phyloP scores from a whole-genome alignment of 2,888 invertebrate species.

The Ophioninae sp. region DNA sequence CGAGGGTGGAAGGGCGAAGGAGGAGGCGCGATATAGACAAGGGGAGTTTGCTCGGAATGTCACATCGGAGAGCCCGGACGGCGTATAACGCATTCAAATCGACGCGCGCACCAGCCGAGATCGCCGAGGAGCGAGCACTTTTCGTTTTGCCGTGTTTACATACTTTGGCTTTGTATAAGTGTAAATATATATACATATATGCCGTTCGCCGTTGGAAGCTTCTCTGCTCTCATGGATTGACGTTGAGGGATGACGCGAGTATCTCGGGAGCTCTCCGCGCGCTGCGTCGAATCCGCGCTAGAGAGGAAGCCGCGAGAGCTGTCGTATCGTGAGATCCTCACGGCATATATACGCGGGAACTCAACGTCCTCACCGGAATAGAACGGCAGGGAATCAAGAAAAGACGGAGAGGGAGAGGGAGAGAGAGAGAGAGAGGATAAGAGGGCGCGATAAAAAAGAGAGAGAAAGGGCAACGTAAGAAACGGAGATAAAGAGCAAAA shows the following conservation, averaged over 20 bases:
- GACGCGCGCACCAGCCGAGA: conserved; percentile 66
- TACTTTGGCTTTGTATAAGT: conserved; percentile 6
- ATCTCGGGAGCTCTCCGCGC: conserved; percentile 53
- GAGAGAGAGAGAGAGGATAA: conserved; percentile 32
- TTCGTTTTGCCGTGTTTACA: conserved; percentile 62
- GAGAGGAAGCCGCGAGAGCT: conserved; percentile 64
- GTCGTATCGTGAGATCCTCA: conserved; percentile 71
- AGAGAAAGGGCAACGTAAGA: conserved; percentile 56
- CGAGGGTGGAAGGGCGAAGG: not conserved
- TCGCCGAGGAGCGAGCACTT: conserved; percentile 21
- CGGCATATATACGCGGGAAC: conserved; percentile 30
- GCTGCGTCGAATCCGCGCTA: conserved; percentile 42
- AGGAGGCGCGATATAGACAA: conserved; percentile 6
- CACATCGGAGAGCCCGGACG: conserved; percentile 53
- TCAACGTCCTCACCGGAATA: conserved; percentile 47
- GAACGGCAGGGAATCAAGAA: conserved; percentile 46
- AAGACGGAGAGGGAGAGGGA: conserved; percentile 28
- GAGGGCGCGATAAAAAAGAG: conserved; percentile 47
- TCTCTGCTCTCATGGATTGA: conserved; percentile 73
- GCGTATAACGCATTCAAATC: conserved; percentile 77
- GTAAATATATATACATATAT: no score
- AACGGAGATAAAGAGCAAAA: conserved; percentile 65
- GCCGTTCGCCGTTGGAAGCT: conserved; percentile 63
- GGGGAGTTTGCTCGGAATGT: conserved; percentile 59
- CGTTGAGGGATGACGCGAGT: conserved; percentile 80